phyloP scores from a whole-genome alignment of 2,797 vertebrate species.

The Pogoniulus pusillus region DNA sequence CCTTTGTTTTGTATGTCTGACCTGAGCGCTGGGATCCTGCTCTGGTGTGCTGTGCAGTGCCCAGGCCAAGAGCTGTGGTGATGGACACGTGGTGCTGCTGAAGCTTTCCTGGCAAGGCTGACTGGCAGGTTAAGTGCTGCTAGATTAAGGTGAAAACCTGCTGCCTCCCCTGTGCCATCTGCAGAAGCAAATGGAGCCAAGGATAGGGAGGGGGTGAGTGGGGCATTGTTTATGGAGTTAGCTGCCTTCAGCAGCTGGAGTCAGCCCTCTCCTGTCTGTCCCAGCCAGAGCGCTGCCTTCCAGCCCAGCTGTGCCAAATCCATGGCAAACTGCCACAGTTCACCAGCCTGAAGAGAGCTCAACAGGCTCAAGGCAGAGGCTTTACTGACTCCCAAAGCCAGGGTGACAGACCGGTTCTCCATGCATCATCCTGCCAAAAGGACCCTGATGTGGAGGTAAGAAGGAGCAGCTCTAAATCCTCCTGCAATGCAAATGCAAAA shows the following conservation, averaged over 20 bases:
- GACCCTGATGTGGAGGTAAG: neutral
- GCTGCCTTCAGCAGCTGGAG: neutral
- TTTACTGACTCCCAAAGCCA: neutral
- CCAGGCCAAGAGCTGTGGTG: neutral
- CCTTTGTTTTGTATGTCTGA: neutral
- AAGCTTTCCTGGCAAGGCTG: neutral
- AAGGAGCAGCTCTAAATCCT: neutral
- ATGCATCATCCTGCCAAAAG: neutral
- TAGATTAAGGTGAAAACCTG: neutral
- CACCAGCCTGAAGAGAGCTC: neutral
- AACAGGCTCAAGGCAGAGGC: neutral
- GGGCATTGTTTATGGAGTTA: neutral
- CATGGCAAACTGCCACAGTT: neutral
- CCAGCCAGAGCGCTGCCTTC: neutral
- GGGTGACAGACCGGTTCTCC: rapidly evolving
- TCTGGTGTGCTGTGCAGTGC: neutral
- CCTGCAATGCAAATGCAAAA: neutral
- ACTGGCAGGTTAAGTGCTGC: rapidly evolving
- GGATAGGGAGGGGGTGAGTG: neutral
- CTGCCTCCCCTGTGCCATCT: neutral
- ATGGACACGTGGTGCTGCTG: rapidly evolving
- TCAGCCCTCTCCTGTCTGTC: neutral
- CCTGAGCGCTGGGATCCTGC: neutral
- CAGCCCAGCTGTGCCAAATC: neutral
- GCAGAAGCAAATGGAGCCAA: neutral